Base-by-base conservation (phyloP, 1,140 invertebrate genomes). In the Chymomyza costata region DNA sequence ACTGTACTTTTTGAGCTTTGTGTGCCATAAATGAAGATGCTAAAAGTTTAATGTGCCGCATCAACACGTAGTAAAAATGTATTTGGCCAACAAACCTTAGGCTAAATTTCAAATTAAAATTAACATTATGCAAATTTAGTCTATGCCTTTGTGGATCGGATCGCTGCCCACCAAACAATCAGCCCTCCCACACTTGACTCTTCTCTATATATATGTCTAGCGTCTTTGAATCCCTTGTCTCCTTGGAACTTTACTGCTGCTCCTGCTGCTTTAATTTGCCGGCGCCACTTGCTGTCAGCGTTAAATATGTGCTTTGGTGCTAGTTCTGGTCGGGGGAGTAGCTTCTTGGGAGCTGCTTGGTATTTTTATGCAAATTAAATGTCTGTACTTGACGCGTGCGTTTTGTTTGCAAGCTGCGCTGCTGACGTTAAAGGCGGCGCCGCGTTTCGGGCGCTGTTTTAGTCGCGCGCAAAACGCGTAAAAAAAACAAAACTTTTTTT, bases 91-190 rank as follows among this genome's bases (percentile, higher is more conserved):
- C 8, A 8, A 70, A 50, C 57, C 67, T 66, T 53, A 73, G 71
- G 71, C 73, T 53, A 78, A 76, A 78, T 71, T 76, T 78, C 62
- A 76, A 76, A 76, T 76, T 76, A 78, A 76, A 76, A 76, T 76
- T 70, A 76, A 76, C 71, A 71, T 76, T 76, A 76, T 78, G 70
- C 70, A 78, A 76, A 76, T 76, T 65, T 70, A 35, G 53, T 58
- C 70, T 70, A 66, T 76, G 65, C 46, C 69, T 16, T 15, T 30
- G 45, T 30, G 45, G 39, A 43, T 43, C 70, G 71, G 70, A 62
- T 76, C 62, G 70, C 47, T 78, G 71, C 43, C 53, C 56, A 50
- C 63, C 67, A 76, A 76, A 78, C 71, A 76, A 70, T 70, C 71
- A 68, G 44, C 40, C 39, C 71, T 56, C 62, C 71, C 71, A 66